phyloP scores from a whole-genome alignment of 2,797 vertebrate species.

The Luscinia luscinia region DNA sequence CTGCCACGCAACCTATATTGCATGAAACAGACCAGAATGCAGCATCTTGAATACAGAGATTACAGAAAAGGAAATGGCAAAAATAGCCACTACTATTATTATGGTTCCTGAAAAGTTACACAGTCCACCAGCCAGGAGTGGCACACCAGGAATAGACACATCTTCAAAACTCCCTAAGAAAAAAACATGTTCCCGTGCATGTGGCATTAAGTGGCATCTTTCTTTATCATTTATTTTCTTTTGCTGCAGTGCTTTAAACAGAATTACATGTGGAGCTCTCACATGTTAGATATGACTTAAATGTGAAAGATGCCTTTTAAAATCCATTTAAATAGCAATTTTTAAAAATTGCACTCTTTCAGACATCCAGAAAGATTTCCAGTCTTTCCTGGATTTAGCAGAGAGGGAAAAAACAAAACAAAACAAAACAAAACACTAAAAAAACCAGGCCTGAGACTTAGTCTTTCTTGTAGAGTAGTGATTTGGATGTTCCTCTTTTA shows the following conservation, averaged over 20 bases:
- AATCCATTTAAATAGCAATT: not conserved
- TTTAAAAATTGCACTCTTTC: not conserved
- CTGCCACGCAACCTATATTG: not conserved
- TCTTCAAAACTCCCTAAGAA: not conserved
- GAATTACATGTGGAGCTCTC: not conserved
- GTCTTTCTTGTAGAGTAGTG: not conserved
- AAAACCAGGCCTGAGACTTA: not conserved
- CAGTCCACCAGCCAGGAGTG: not conserved
- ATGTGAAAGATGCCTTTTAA: not conserved
- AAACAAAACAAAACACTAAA: no score
- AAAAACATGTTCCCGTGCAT: accelerated
- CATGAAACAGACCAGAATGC: not conserved
- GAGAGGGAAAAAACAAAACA: not conserved
- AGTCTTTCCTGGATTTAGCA: not conserved
- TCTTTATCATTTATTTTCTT: not conserved
- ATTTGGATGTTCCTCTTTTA: not conserved
- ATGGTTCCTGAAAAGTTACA: conserved; percentile 46
- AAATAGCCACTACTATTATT: conserved; percentile 53
- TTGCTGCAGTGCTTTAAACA: not conserved
- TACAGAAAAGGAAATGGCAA: conserved; percentile 48
- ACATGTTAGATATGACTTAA: not conserved
- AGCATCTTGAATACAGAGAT: conserved; percentile 8
- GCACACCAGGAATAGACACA: not conserved
- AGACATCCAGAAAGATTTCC: not conserved
- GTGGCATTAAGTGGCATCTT: not conserved